Evolutionary conservation across 2,113 vertebrate species (phyloP).

Genomic region (Neodon shergylaensis): DNA sequence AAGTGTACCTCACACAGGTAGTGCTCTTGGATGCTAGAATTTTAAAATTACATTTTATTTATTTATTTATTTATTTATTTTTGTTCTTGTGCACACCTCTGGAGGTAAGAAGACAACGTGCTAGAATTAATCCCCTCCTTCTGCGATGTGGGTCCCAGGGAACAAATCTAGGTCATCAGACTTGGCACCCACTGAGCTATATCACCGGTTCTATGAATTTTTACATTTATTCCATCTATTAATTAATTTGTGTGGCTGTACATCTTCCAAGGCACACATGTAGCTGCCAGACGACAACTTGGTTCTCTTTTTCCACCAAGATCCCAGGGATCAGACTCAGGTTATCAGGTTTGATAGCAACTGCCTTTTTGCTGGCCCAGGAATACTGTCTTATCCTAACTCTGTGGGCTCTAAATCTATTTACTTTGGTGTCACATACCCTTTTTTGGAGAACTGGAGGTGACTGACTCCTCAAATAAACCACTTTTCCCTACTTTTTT

Average conservation of each 20-base stretch:
- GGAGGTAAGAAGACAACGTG: neutral
- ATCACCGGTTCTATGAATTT: neutral
- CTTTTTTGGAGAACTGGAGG: neutral
- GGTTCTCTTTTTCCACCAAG: neutral
- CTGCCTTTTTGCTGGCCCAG: neutral
- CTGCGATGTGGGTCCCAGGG: neutral
- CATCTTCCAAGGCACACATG: too few species aligned
- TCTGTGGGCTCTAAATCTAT: neutral
- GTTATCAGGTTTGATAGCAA: neutral
- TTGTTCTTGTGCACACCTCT: neutral
- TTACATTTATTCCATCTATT: neutral
- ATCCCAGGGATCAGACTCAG: neutral
- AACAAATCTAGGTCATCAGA: neutral
- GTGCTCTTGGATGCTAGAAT: neutral
- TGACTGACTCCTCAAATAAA: neutral
- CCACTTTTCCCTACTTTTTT: neutral
- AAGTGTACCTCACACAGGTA: rapidly evolving
- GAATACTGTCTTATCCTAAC: neutral
- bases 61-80: too few species aligned
- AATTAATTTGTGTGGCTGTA: neutral
- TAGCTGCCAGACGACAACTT: neutral
- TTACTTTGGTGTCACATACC: neutral
- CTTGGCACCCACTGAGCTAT: neutral
- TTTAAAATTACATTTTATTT: neutral
- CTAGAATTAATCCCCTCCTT: neutral